Conservation (phyloP, 2,797 vertebrate genomes). For the Crossoptilon crossoptilon region DNA sequence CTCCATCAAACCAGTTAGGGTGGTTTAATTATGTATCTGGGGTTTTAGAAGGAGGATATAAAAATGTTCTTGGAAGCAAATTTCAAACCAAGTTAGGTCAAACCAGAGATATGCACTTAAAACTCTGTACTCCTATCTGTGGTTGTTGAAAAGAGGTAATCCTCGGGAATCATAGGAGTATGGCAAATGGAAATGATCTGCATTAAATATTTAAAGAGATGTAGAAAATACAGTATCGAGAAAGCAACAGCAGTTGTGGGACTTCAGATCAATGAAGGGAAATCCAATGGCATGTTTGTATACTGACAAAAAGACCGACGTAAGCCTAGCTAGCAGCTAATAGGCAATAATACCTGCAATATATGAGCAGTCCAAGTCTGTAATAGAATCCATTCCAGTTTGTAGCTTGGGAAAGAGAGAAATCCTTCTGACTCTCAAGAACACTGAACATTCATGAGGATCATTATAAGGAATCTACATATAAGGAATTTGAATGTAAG, state of each 20-base stretch:
- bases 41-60: background rate
- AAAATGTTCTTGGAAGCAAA: background rate
- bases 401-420: slow-evolving; percentile 13
- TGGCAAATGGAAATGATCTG: background rate
- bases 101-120: background rate
- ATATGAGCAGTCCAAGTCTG: background rate
- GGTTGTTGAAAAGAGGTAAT: background rate
- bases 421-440: background rate
- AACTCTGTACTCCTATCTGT: background rate
- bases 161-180: background rate
- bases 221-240: background rate
- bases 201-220: background rate
- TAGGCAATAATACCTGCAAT: background rate
- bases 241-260: background rate
- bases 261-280: background rate
- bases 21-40: background rate
- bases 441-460: slow-evolving; percentile 16
- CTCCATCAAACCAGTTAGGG: background rate
- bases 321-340: background rate
- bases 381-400: background rate
- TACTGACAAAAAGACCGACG: background rate
- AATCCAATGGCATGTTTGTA: background rate
- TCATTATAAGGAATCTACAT: background rate
- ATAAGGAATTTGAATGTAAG: background rate
- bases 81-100: background rate